Conservation (phyloP, 2,113 vertebrate genomes). For the Caloenas nicobarica region DNA sequence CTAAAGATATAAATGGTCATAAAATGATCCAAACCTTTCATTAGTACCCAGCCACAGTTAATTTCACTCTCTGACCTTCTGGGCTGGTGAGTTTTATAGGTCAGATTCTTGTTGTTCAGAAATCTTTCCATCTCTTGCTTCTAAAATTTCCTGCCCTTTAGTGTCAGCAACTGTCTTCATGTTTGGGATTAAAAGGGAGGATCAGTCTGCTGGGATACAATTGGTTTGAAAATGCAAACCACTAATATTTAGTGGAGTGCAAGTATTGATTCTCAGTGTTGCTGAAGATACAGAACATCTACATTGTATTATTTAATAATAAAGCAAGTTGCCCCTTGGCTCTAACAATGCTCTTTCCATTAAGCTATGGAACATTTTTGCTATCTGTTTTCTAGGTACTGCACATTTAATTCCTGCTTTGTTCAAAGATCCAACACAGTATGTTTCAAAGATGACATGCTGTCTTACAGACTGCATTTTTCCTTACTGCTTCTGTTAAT, state of each 20-base stretch:
- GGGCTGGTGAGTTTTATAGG: background rate
- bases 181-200: background rate
- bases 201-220: background rate
- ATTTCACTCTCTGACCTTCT: background rate
- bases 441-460: background rate
- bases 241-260: background rate
- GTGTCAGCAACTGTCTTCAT: background rate
- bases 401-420: background rate
- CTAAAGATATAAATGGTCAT: background rate
- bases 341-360: background rate
- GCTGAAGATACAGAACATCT: background rate
- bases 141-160: background rate
- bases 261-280: background rate
- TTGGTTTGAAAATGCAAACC: background rate
- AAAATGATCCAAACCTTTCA: background rate
- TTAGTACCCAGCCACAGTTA: background rate
- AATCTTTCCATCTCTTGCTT: constrained; percentile 22
- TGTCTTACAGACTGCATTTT: background rate
- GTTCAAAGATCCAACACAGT: background rate
- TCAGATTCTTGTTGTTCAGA: background rate
- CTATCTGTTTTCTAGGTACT: background rate
- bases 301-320: background rate
- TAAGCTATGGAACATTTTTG: background rate
- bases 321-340: background rate
- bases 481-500: background rate